Percentiles rank a stretch among this genome's conserved stretches.
phyloP scores from a whole-genome alignment of 2,113 vertebrate species.

The Pseudopodoces humilis region DNA sequence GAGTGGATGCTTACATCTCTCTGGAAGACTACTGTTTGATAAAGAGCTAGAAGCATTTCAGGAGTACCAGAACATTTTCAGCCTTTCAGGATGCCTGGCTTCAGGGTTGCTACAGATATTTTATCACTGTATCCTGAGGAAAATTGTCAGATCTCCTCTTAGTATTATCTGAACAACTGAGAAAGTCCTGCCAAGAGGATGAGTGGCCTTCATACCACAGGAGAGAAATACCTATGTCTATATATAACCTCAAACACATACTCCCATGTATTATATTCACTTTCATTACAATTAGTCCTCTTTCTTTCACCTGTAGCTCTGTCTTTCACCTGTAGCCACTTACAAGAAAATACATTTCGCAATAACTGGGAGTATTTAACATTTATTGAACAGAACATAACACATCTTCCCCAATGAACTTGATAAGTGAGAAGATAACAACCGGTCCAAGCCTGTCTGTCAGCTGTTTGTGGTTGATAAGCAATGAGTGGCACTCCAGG shows the following conservation, averaged over 20 bases:
- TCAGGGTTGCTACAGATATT: neutral
- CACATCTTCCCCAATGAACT: too few species aligned
- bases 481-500: neutral
- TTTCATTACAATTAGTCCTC: neutral
- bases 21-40: neutral
- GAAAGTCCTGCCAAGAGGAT: neutral
- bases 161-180: neutral
- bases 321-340: neutral
- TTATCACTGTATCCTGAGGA: neutral
- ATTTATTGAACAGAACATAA: neutral
- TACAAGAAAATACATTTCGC: neutral
- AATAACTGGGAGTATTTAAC: neutral
- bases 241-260: neutral
- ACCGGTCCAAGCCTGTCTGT: neutral
- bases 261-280: rapidly evolving
- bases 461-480: neutral
- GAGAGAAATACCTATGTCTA: neutral
- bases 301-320: neutral
- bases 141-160: neutral
- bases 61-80: neutral
- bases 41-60: neutral
- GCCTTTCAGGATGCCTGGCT: neutral
- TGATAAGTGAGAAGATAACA: too few species aligned
- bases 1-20: neutral
- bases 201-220: neutral